A percentile compares a stretch with the other conserved stretches of the same genome.
These are phyloP conservation scores for Macrophya annulata DNA, from an alignment of 2,888 invertebrate genomes.

Conservation along the genomic window DNA sequence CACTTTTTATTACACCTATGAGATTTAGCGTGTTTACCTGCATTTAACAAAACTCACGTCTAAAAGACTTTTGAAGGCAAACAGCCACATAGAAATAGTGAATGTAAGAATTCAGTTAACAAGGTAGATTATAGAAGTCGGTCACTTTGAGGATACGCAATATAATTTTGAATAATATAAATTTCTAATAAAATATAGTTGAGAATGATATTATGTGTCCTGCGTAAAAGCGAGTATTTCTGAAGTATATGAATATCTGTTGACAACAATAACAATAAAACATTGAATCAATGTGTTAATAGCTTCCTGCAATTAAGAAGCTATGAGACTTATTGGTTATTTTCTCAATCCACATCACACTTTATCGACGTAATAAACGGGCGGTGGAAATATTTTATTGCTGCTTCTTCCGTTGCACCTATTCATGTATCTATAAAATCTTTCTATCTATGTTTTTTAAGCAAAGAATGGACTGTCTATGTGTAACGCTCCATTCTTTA, in stretches of 20 bases:
- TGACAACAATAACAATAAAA: background rate
- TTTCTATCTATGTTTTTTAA: constrained; percentile 38
- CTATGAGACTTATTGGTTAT: background rate
- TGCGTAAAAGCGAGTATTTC: background rate
- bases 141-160: background rate
- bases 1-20: background rate
- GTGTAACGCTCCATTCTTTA: constrained; percentile 50
- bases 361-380: constrained; percentile 6
- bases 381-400: constrained; percentile 41
- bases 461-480: constrained; percentile 41
- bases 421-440: constrained; percentile 27
- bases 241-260: background rate
- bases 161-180: background rate
- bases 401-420: constrained; percentile 33
- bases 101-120: background rate
- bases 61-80: background rate
- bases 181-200: background rate
- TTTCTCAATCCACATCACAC: background rate
- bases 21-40: background rate
- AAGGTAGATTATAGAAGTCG: background rate
- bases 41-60: background rate
- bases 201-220: background rate
- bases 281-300: background rate
- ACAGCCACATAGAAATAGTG: background rate
- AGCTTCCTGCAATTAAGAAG: background rate